Conservation (phyloP, 1,140 invertebrate genomes). For the Scaptomyza graminum region DNA sequence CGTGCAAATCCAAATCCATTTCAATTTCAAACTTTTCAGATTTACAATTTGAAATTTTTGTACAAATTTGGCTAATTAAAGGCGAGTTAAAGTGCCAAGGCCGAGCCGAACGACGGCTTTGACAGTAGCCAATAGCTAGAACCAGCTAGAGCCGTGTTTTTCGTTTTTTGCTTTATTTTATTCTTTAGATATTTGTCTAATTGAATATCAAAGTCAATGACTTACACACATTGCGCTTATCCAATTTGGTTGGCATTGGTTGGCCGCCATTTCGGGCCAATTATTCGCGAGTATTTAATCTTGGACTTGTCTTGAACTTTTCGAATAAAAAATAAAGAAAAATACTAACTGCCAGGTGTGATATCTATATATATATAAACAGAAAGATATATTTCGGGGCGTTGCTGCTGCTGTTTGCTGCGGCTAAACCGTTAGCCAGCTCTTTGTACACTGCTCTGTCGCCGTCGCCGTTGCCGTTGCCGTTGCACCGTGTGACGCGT, state of each 20-base stretch:
- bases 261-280: conserved; percentile 72
- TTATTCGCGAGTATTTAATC: conserved; percentile 63
- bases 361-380: conserved; percentile 19
- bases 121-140: conserved; percentile 63
- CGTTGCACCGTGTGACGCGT: conserved; percentile 1
- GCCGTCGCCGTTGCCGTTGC: conserved; percentile 1
- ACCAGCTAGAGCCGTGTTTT: conserved; percentile 65
- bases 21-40: neutral
- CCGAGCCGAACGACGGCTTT: conserved; percentile 58
- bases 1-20: conserved; percentile 14
- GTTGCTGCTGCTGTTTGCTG: conserved; percentile 17
- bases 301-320: conserved; percentile 66
- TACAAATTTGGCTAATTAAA: conserved; percentile 79
- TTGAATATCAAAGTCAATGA: conserved; percentile 82
- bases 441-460: conserved; percentile 29
- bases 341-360: conserved; percentile 36
- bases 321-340: conserved; percentile 26
- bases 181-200: conserved; percentile 61
- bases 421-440: conserved; percentile 68
- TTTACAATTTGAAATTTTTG: conserved; percentile 38
- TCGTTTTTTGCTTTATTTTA: conserved; percentile 47
- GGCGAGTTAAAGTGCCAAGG: conserved; percentile 75
- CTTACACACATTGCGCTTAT: conserved; percentile 67
- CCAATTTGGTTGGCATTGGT: conserved; percentile 57
- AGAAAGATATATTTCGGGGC: conserved; percentile 16